Base-by-base conservation (phyloP, 2,113 vertebrate species). In the Theropithecus gelada region DNA sequence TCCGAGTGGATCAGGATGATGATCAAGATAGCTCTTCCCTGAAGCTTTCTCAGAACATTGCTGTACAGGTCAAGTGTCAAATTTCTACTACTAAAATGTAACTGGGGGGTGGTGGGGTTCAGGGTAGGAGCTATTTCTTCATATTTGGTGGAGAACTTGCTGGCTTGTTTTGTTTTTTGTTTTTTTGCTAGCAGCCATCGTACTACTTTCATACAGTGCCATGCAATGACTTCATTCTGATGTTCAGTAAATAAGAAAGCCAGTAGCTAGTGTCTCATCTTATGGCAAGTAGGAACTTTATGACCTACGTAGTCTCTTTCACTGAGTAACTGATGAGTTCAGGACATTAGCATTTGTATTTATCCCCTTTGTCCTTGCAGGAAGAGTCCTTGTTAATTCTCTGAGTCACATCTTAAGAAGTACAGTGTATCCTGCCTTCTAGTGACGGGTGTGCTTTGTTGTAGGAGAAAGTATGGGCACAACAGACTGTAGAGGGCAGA, bases 31-130 rank as follows among this genome's bases (percentile, higher is more conserved):
- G 97, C 78, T 96, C 97, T 85, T 96, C 98, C 81, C 96, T 82
- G 97, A 89, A 98, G 93, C 98, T 98, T 22, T 98, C 98, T 91
- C 98, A 98, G 93, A 98, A 99, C 98, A 99, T 99, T 93, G 98
- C 98, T 16, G 98, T 99, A 80, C 99, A 99, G 98, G 98, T 99
- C 97, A 98, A 96, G 98, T 95, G 92, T 96, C 93, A 40, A 89
- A 55, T 98, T 96, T 96, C 91, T 94, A 50, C 61, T 76, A 78
- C 57, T 76, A 84, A 80, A 17, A 32, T 87, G 64, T 86, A 95
- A 84, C 48, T 88, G 93, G 94, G n/a, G 45, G 66, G 12, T 17
- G 55, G 22, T n/a, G 12, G 61, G 61, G 27, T 93, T n/a, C 45
- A 76, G 93, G 92, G 80, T 57, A 96, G 90, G 83, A 90, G 72